Percentiles rank a stretch among this genome's conserved stretches.
Evolutionary conservation across 2,888 invertebrate species (phyloP).

Genomic region (Orthonevra nobilis): DNA sequence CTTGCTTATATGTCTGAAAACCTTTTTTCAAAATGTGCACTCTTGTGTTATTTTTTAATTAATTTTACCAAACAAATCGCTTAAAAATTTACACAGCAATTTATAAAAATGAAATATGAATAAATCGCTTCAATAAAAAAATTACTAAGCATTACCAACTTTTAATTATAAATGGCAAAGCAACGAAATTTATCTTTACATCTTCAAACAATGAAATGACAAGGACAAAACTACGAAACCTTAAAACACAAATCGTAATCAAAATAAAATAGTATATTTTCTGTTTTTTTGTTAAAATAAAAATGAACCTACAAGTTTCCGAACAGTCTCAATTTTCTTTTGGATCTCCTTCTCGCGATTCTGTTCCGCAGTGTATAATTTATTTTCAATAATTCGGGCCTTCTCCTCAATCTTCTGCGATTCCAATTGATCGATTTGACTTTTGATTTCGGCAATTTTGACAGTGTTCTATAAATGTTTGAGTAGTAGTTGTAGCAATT

Average conservation of each 20-base stretch:
- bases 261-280: constrained; percentile 26
- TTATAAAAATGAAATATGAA: not conserved
- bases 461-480: constrained; percentile 82
- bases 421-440: constrained; percentile 82
- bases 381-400: constrained; percentile 86
- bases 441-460: constrained; percentile 86
- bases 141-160: constrained; percentile 48
- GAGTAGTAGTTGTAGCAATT: constrained; percentile 47
- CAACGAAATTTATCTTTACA: constrained; percentile 5
- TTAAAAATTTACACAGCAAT: too few species aligned
- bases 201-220: not conserved
- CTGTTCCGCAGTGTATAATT: constrained; percentile 89
- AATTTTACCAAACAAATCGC: constrained; percentile 1
- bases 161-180: not conserved
- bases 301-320: constrained; percentile 87
- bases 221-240: constrained; percentile 26
- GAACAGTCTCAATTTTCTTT: constrained; percentile 91
- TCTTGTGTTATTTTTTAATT: not conserved
- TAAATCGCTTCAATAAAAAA: constrained; percentile 3
- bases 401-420: constrained; percentile 85
- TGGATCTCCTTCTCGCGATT: constrained; percentile 92
- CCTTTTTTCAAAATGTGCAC: too few species aligned
- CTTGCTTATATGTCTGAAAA: too few species aligned
- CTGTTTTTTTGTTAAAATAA: constrained; percentile 29
- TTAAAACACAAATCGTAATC: constrained; percentile 30